Conservation (phyloP, 2,888 invertebrate species). For the Neoitamus cyanurus region DNA sequence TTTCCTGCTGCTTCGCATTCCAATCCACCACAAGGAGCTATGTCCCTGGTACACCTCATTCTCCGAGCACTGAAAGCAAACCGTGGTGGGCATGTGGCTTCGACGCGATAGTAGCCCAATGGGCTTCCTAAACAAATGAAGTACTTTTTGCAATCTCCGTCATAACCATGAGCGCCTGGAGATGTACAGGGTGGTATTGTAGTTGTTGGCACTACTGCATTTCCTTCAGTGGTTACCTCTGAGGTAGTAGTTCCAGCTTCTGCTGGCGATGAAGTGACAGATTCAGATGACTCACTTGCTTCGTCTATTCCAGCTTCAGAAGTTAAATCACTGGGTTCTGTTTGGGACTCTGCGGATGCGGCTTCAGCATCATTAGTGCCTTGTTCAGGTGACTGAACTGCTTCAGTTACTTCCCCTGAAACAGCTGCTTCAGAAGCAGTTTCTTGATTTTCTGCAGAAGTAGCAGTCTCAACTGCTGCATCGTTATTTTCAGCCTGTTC, state of each 20-base stretch:
- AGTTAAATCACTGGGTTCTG: neutral
- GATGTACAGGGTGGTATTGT: slow-evolving; percentile 40
- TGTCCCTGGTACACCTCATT: slow-evolving; percentile 51
- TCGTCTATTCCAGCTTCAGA: neutral
- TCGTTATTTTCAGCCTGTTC: neutral
- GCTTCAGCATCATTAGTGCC: neutral
- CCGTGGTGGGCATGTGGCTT: slow-evolving; percentile 48
- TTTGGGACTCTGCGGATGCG: neutral
- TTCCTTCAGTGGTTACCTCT: neutral
- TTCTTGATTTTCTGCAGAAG: neutral
- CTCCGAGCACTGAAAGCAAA: slow-evolving; percentile 48
- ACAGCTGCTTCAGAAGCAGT: neutral
- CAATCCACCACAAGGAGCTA: slow-evolving; percentile 48
- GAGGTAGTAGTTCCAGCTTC: neutral
- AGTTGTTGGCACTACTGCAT: neutral
- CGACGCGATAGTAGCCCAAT: slow-evolving; percentile 19
- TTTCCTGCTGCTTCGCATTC: slow-evolving; percentile 46
- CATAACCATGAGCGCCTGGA: slow-evolving; percentile 47
- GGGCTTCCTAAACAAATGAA: slow-evolving; percentile 47
- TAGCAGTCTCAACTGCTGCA: neutral
- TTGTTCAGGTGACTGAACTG: neutral
- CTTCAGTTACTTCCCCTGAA: neutral
- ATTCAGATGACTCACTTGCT: neutral
- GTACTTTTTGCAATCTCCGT: slow-evolving; percentile 48
- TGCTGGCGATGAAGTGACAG: neutral